Evolutionary conservation across 2,797 vertebrate genomes (phyloP).

Genomic region (Spinus olivaceus): DNA sequence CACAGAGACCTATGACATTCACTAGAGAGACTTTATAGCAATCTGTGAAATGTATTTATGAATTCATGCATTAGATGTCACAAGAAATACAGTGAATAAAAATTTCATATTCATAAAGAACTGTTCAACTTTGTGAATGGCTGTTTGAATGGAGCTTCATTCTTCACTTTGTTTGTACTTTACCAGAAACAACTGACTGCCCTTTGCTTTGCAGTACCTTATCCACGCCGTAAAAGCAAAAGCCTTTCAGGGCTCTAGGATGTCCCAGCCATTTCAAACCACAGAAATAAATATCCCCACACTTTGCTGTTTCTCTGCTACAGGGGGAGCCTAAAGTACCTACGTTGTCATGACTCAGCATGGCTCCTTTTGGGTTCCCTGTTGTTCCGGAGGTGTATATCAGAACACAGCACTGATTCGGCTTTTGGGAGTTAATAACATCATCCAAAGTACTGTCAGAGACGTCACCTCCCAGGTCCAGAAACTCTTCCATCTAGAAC

Average conservation of each 20-base stretch:
- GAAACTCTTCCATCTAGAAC: conserved; percentile 81
- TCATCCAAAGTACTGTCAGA: conserved; percentile 77
- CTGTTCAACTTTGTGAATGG: neutral
- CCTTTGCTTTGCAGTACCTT: neutral
- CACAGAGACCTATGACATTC: neutral
- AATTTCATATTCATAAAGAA: neutral
- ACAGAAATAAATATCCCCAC: neutral
- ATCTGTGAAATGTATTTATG: neutral
- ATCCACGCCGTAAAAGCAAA: neutral
- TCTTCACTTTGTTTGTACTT: neutral
- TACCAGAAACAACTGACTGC: neutral
- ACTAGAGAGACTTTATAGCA: neutral
- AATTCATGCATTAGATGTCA: neutral
- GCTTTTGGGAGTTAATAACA: conserved; percentile 79
- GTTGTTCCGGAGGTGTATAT: conserved; percentile 90
- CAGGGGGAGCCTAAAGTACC: neutral
- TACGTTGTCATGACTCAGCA: conserved; percentile 92
- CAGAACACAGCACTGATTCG: conserved; percentile 85
- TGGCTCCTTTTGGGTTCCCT: conserved; percentile 86
- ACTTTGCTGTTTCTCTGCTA: neutral
- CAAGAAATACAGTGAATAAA: neutral
- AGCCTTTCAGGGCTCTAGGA: neutral
- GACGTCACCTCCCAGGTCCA: conserved; percentile 76
- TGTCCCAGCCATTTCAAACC: neutral
- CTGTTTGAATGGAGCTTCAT: neutral